Evolutionary conservation across 1,140 invertebrate genomes (phyloP).

Genomic region (Heliconius melpomene): DNA sequence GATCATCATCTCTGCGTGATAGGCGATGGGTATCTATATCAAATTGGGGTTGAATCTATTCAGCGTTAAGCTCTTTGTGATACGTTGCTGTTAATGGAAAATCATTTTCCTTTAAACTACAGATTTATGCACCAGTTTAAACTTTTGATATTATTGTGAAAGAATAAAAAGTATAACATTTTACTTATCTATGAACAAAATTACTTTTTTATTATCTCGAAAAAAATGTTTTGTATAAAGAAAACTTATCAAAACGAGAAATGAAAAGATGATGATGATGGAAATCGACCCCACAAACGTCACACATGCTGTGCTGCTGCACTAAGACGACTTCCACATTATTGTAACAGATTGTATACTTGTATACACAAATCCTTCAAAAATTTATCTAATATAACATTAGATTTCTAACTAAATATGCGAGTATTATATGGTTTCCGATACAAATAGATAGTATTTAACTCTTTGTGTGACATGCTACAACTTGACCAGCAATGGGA

Average conservation of each 20-base stretch:
- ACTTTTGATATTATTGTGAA: conserved; percentile 25
- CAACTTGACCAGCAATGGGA: conserved; percentile 60
- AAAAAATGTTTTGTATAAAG: no score
- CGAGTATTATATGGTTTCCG: neutral
- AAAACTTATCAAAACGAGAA: neutral
- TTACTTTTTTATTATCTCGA: no score
- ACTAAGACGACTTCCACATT: no score
- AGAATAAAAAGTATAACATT: conserved; percentile 24
- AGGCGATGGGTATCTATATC: conserved; percentile 36
- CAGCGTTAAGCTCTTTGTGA: conserved; percentile 43
- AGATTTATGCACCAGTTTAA: conserved; percentile 26
- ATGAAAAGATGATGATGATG: neutral
- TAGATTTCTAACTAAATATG: no score
- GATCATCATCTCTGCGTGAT: conserved; percentile 32
- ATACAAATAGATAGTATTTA: conserved; percentile 17
- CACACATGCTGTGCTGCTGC: no score
- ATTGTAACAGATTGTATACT: no score
- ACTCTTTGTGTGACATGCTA: conserved; percentile 30
- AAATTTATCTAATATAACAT: no score
- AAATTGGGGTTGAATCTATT: conserved; percentile 42
- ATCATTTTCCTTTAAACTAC: conserved; percentile 42
- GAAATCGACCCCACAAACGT: no score
- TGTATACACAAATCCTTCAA: no score
- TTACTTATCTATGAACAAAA: no score
- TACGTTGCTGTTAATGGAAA: conserved; percentile 42